A percentile compares a stretch with the other conserved stretches of the same genome.
Evolutionary conservation across 2,888 invertebrate species (phyloP).

Genomic region (Thyatira batis): DNA sequence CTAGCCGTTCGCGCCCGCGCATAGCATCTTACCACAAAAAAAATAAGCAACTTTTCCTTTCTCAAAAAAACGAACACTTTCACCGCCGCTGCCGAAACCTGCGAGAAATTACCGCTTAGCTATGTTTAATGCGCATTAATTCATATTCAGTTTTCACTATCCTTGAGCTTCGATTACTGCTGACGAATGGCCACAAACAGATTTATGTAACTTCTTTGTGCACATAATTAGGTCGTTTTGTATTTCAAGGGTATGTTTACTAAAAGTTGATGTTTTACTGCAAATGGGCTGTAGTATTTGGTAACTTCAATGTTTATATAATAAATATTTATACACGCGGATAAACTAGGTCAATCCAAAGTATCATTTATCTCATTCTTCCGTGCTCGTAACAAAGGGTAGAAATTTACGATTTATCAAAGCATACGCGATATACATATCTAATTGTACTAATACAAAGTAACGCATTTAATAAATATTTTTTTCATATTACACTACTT

Average conservation of each 20-base stretch:
- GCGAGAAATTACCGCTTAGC: conserved; percentile 49
- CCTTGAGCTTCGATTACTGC: conserved; percentile 17
- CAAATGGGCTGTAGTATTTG: no score
- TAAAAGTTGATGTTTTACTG: no score
- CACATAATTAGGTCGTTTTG: not conserved
- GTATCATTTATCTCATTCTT: no score
- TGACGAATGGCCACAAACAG: not conserved
- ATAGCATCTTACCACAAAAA: conserved; percentile 64
- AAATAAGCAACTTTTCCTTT: conserved; percentile 79
- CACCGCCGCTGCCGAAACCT: conserved; percentile 66
- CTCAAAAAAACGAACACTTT: conserved; percentile 78
- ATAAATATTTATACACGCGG: no score
- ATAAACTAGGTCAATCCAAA: no score
- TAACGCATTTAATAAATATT: no score
- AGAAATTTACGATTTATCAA: no score
- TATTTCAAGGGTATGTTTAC: not conserved
- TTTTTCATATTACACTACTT: no score
- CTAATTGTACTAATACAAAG: no score
- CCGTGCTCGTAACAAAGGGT: no score
- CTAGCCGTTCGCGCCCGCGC: conserved; percentile 60
- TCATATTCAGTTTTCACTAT: conserved; percentile 42
- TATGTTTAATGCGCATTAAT: conserved; percentile 39
- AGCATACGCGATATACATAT: no score
- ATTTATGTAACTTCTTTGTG: conserved; percentile 1
- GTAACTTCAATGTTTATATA: no score